Base-by-base conservation (phyloP, 2,113 vertebrate species). In the Epinephelus moara region DNA sequence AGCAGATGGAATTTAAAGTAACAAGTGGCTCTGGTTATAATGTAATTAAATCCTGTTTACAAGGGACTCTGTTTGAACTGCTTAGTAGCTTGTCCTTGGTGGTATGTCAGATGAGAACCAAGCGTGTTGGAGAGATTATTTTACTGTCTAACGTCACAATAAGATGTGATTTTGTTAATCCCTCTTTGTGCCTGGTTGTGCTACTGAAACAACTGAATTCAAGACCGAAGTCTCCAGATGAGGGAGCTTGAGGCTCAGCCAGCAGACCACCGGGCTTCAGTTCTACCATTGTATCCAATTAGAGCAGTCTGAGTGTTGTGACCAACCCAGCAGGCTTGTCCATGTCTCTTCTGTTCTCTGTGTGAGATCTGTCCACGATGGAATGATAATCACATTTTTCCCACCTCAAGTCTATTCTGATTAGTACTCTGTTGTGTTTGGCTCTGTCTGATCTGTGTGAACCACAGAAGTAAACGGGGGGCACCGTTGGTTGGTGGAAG, bases 241-340 rank as follows among this genome's bases (percentile, higher is more conserved):
- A 92, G 90, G 89, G 91, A 93, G 92, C 89, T 85, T 89, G 70
- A 87, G 76, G 71, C 81, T 81, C 63, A 87, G 70, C 50, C 50
- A 66, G 52, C 21, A 23, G 71, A 56, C 37, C n/a, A 15, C n/a
- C 30, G 70, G 64, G 45, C 23, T 47, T 81, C 50, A 69, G 56
- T 63, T 61, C 12, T 42, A 15, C 55, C 23, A 37, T 55, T 75
- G 77, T 83, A 15, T 3, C 64, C 85, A 87, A 75, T 81, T 79
- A 86, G 21, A 81, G 61, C 8, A 0, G 15, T 27, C 23, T 17
- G 8, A 63, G 45, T 49, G 14, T 64, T 80, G 70, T 71, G 59
- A 72, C 23, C 45, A 18, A 52, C 72, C 59, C 80, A 79, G 81
- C 60, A 18, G 53, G 67, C 52, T 45, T 70, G 30, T 82, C 76